Conservation (phyloP, 2,888 invertebrate species). For the Drosophila kanekoi region DNA sequence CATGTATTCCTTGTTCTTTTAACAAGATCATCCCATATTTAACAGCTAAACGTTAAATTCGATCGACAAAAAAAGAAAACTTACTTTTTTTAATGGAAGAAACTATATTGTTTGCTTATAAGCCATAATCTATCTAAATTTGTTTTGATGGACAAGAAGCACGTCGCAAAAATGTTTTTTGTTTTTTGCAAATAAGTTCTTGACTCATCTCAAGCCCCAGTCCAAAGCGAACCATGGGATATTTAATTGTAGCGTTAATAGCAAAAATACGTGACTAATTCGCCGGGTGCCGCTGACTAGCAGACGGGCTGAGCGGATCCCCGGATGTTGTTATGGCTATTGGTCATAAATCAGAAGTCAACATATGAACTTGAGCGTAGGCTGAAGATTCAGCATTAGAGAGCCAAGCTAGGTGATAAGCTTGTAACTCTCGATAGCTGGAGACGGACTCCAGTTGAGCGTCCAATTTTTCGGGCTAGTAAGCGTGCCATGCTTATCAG, state of each 20-base stretch:
- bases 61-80: background rate
- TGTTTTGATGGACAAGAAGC: conserved; percentile 32
- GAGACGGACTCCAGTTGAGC: conserved; percentile 19
- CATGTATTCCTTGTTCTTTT: conserved; percentile 34
- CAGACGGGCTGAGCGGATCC: conserved; percentile 18
- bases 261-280: conserved; percentile 74
- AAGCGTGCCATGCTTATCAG: conserved; percentile 43
- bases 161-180: conserved; percentile 37
- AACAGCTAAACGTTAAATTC: conserved; percentile 42
- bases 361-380: conserved; percentile 14
- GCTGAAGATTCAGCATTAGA: background rate
- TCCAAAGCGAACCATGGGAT: conserved; percentile 17
- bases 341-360: conserved; percentile 44
- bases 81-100: background rate
- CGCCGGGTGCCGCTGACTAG: conserved; percentile 18
- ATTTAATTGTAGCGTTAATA: conserved; percentile 60
- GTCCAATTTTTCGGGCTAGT: conserved; percentile 57
- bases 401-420: conserved; percentile 2
- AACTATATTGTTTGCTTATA: background rate
- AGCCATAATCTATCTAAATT: conserved; percentile 21
- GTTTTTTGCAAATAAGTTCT: conserved; percentile 17
- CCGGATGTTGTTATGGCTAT: conserved; percentile 61
- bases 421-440: conserved; percentile 1
- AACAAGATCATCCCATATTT: conserved; percentile 50
- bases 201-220: conserved; percentile 58